phyloP scores from a whole-genome alignment of 2,113 vertebrate species.

The Onychostruthus taczanowskii region DNA sequence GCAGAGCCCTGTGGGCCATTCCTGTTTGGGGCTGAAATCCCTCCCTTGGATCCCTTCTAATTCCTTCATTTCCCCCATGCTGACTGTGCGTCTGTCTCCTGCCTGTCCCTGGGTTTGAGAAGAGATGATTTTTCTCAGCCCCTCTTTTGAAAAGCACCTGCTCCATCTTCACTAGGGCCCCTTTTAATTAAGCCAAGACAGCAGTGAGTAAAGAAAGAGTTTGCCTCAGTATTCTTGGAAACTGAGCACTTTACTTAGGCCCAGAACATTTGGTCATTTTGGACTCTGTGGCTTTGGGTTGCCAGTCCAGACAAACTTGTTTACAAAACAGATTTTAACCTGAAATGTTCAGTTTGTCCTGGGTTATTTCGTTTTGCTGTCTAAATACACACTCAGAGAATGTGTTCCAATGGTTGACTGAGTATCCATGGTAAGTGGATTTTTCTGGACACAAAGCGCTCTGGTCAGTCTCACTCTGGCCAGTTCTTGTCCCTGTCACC shows the following conservation, averaged over 20 bases:
- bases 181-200: neutral
- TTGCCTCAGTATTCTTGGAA: neutral
- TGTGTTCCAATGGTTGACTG: neutral
- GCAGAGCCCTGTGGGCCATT: neutral
- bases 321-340: neutral
- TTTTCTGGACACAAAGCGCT: neutral
- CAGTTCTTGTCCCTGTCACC: neutral
- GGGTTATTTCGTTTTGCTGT: neutral
- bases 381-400: neutral
- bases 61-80: neutral
- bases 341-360: neutral
- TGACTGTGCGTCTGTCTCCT: neutral
- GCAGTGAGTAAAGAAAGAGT: neutral
- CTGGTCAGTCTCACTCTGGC: neutral
- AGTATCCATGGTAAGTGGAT: neutral
- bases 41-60: neutral
- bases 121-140: neutral
- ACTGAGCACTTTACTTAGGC: neutral
- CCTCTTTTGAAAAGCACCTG: neutral
- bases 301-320: neutral
- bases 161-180: neutral
- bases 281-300: neutral
- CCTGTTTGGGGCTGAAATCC: neutral
- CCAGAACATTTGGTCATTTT: neutral
- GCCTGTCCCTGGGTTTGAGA: neutral